Base-by-base conservation (phyloP, 2,888 invertebrate species). In the Ceraclea dissimilis region DNA sequence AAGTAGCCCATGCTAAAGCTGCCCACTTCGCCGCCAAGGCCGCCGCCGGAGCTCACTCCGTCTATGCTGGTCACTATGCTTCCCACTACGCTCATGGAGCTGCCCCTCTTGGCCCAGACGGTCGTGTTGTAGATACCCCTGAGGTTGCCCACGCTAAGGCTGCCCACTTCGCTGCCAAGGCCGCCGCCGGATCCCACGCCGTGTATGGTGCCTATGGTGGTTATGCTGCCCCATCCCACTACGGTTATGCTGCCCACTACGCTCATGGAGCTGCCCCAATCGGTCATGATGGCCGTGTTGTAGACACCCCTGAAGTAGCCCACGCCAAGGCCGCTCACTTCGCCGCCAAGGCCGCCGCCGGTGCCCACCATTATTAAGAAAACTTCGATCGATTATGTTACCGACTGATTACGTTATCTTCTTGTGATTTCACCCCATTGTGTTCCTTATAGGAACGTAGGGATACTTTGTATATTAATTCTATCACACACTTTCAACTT, bases 141-240 rank as follows among this genome's bases (percentile, higher is more conserved):
- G 81, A 81, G 66, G 81, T 81, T 57, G 79, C 80, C 57, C 78
- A 78, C 62, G 82, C 82, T 55, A 79, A 78, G 64, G 79, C 79
- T 62, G 75, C 77, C 58, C 81, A 82, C 69, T 75, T 80, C 62
- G 80, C 80, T 62, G 80, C 80, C 59, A 33, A 33, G 33, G 19
- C 46, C 33, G 21, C 33, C 17, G 50, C 51, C 17, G 51, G 46
- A 26, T 43, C 51, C 51, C 44, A 55, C 55, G 44, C 43, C 44
- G 17, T 16, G 13, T 19, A 19, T 67, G 39, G 63, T 66, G 21
- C 51, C 17, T 10, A 26, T 31, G 52, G 49, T 21, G 57, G 49
- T 16, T 19, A 46, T 11, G 33, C 39, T 33, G 54, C 34, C 26
- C 33, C 49, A 22, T 22, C 31, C 10, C 31, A 47, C 18, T 10